Evolutionary conservation across 2,113 vertebrate species (phyloP).

Genomic region (Vidua macroura): DNA sequence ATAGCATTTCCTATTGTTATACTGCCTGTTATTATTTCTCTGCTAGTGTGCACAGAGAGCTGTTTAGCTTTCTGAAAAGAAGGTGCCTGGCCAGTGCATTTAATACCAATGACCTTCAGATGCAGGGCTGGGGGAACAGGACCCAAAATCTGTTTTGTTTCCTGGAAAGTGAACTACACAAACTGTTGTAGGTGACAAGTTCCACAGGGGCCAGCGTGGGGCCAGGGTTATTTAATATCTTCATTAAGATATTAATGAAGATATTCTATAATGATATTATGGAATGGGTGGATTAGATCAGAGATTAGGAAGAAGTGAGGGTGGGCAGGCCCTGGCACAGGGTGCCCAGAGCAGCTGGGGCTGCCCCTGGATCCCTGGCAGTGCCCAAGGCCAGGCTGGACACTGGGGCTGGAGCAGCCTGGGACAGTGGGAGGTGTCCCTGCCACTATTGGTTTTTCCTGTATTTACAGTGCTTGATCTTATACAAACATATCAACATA

Average conservation of each 20-base stretch:
- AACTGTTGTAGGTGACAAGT: not conserved
- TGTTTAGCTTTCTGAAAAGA: not conserved
- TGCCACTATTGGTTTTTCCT: not conserved
- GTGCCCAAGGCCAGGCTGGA: not conserved
- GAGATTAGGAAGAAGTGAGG: not conserved
- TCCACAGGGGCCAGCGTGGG: not conserved
- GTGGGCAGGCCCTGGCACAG: not conserved
- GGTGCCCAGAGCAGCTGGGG: not conserved
- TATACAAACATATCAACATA: not conserved
- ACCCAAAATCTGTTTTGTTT: not conserved
- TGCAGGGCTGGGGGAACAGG: too few relatives aligned
- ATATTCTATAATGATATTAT: not conserved
- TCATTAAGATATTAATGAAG: not conserved
- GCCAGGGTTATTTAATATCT: not conserved
- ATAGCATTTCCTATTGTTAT: not conserved
- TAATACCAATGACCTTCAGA: not conserved
- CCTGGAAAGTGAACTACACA: not conserved
- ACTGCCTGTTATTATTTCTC: not conserved
- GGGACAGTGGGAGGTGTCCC: not conserved
- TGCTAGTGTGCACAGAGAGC: not conserved
- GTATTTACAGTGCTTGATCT: not conserved
- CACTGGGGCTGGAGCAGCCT: not conserved
- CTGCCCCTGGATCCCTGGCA: not conserved
- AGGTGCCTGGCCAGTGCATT: not conserved
- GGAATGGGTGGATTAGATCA: too few relatives aligned